These are phyloP conservation scores for Urocitellus parryii DNA, from an alignment of 2,113 vertebrate genomes.

Conservation along the genomic window DNA sequence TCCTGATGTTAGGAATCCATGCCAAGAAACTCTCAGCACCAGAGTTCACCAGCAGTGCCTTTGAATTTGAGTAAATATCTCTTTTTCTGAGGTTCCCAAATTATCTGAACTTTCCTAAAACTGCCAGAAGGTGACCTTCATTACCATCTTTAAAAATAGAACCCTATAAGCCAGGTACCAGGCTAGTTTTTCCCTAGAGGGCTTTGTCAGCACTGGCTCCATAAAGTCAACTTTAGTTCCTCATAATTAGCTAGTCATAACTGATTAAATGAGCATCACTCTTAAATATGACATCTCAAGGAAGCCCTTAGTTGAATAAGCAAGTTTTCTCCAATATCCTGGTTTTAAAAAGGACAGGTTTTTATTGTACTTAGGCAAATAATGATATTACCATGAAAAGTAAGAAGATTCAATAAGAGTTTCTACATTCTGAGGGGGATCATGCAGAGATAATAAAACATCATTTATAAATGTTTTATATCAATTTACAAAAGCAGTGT, in stretches of 20 bases:
- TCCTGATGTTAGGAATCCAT: not conserved
- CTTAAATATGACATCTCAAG: conserved; percentile 16
- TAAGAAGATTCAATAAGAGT: not conserved
- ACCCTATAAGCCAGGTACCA: not conserved
- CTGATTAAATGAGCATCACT: not conserved
- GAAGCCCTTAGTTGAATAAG: not conserved
- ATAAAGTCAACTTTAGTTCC: not conserved
- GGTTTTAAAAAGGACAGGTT: not conserved
- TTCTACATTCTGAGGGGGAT: not conserved
- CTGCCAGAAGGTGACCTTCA: not conserved
- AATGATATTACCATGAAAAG: conserved; percentile 10
- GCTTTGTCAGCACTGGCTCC: not conserved
- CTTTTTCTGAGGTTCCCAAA: not conserved
- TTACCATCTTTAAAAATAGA: not conserved
- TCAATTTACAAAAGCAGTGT: not conserved
- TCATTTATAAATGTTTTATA: conserved; percentile 4
- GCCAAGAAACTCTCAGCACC: not conserved
- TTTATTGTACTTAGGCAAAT: not conserved
- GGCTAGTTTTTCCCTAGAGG: not conserved
- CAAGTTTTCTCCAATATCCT: not conserved
- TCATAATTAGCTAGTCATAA: not conserved
- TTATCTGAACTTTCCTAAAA: not conserved
- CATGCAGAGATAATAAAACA: not conserved
- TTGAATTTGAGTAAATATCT: not conserved
- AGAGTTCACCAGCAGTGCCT: not conserved